phyloP scores from a whole-genome alignment of 2,888 invertebrate genomes.

The Tenthredo amoena region DNA sequence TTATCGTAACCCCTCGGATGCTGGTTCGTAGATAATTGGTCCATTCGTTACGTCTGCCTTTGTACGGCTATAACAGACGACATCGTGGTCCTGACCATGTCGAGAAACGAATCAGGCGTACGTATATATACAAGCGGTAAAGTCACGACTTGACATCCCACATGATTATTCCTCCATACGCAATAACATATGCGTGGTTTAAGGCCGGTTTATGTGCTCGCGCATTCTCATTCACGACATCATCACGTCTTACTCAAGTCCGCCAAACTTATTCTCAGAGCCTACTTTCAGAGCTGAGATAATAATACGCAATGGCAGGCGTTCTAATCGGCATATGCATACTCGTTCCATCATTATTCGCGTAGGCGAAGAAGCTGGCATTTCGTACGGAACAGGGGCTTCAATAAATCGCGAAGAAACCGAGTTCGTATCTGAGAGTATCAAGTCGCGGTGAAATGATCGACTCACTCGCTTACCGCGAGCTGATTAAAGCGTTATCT shows the following conservation, averaged over 20 bases:
- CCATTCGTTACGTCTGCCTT: constrained; percentile 13
- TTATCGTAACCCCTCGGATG: neutral
- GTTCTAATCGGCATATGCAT: neutral
- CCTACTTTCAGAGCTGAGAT: neutral
- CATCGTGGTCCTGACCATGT: neutral
- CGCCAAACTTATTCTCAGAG: neutral
- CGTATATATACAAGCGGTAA: neutral
- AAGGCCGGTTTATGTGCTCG: neutral
- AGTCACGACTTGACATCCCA: constrained; percentile 3
- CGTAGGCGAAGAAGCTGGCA: neutral
- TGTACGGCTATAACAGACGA: neutral
- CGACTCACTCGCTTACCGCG: neutral
- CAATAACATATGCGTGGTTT: neutral
- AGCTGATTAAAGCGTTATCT: constrained; percentile 4
- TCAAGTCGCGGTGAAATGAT: neutral
- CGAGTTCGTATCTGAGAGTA: neutral
- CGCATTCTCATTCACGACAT: neutral
- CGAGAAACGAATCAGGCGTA: neutral
- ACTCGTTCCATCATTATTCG: neutral
- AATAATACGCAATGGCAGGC: neutral
- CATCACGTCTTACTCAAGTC: neutral
- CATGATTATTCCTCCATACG: neutral
- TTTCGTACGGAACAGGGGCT: neutral
- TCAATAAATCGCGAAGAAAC: neutral
- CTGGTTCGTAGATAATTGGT: neutral